Evolutionary conservation across 2,797 vertebrate species (phyloP).

Genomic region (Hydrocynus forskahlii): DNA sequence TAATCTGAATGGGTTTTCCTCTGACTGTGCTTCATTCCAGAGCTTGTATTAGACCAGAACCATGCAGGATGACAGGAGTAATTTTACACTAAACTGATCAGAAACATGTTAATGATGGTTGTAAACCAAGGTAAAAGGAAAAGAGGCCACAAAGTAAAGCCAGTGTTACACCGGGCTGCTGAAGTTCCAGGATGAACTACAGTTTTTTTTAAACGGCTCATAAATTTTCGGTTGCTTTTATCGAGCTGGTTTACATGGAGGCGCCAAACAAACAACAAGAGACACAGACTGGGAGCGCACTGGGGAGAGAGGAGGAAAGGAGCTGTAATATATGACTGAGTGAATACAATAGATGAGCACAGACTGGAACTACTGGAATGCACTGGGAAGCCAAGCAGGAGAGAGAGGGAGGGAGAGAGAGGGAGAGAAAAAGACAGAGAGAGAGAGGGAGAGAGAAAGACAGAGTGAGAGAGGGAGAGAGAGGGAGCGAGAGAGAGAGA

Average conservation of each 20-base stretch:
- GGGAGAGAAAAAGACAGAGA: constrained; percentile 1
- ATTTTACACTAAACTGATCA: background rate
- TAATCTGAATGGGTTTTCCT: too few species aligned
- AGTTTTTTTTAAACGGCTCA: background rate
- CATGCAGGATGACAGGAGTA: background rate
- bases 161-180: background rate
- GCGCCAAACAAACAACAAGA: background rate
- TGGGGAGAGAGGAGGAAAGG: background rate
- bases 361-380: constrained; percentile 36
- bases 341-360: constrained; percentile 6
- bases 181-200: background rate
- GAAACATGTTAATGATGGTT: background rate
- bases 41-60: background rate
- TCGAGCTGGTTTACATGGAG: background rate
- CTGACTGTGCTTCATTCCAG: too few species aligned
- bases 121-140: background rate
- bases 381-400: constrained; percentile 54
- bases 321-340: constrained; percentile 12
- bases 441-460: background rate
- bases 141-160: background rate
- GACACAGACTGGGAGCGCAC: background rate
- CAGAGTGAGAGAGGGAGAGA: constrained; percentile 46
- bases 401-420: constrained; percentile 46
- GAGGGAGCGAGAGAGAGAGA: background rate
- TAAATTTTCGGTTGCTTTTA: constrained; percentile 9